These are phyloP conservation scores for Prunella himalayana DNA, from an alignment of 2,113 vertebrate genomes.

Conservation along the genomic window DNA sequence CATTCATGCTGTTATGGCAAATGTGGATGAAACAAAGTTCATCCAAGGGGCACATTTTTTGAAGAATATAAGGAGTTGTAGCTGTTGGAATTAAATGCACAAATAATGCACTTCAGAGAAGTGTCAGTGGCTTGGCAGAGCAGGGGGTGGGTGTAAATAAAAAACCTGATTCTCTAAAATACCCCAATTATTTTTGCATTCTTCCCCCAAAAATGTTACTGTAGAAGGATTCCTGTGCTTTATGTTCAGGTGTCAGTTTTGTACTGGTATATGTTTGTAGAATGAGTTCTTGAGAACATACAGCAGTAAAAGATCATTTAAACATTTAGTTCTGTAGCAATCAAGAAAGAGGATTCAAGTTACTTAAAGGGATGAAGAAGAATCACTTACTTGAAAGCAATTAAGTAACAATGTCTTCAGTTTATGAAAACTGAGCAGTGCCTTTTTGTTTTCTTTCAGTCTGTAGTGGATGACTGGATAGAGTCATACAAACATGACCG, in stretches of 20 bases:
- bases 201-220: background rate
- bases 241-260: background rate
- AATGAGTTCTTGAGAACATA: background rate
- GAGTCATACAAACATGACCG: constrained; percentile 97
- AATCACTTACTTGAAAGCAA: background rate
- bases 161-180: background rate
- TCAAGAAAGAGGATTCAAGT: background rate
- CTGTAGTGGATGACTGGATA: constrained; percentile 99
- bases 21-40: fast-evolving
- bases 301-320: background rate
- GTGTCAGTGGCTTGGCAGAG: background rate
- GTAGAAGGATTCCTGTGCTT: background rate
- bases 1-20: background rate
- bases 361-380: background rate
- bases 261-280: background rate
- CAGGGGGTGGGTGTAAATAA: background rate
- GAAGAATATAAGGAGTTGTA: background rate
- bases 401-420: background rate
- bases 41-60: background rate
- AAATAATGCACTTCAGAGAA: background rate
- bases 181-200: background rate
- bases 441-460: constrained; percentile 74
- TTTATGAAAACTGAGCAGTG: background rate
- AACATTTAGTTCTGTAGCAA: background rate
- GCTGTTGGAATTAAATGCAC: background rate